These are phyloP conservation scores for Galeopsomyia nigrocyanea DNA, from an alignment of 2,888 invertebrate genomes.

Conservation along the genomic window DNA sequence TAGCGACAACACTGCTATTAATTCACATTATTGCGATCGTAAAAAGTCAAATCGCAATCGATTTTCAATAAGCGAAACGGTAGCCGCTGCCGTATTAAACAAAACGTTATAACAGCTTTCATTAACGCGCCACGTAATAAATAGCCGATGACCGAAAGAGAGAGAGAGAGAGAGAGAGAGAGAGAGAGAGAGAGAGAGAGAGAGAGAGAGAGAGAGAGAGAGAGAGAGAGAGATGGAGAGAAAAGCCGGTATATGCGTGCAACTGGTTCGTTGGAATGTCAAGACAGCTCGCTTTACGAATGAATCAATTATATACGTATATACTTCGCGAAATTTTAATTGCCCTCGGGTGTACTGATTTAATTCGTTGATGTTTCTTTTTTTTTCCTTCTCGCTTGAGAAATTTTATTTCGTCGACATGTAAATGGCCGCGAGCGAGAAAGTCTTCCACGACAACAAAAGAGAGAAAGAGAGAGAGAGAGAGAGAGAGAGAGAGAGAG, in stretches of 20 bases:
- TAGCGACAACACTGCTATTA: too few species aligned
- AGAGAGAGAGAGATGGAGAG: constrained; percentile 37
- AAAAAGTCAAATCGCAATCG: too few species aligned
- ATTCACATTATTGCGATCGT: too few species aligned
- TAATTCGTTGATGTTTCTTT: constrained; percentile 18
- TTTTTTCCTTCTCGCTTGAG: neutral
- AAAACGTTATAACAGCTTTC: constrained; percentile 55
- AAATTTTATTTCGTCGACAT: too few species aligned
- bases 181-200: constrained; percentile 38
- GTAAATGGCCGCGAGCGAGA: too few species aligned
- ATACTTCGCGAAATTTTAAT: constrained; percentile 16
- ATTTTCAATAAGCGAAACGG: neutral
- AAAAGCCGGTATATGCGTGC: constrained; percentile 18
- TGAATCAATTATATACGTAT: constrained; percentile 28
- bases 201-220: constrained; percentile 37
- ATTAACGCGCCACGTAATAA: constrained; percentile 61
- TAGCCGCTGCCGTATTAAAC: constrained; percentile 27
- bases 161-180: constrained; percentile 44
- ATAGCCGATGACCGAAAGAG: constrained; percentile 63
- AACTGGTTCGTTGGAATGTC: constrained; percentile 48
- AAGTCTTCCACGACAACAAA: too few species aligned
- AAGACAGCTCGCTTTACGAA: constrained; percentile 38
- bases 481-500: neutral
- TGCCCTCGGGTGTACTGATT: constrained; percentile 4
- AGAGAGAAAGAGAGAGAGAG: neutral